phyloP scores from a whole-genome alignment of 64 coral and sea anemone species.

The Trachythela sp. region DNA sequence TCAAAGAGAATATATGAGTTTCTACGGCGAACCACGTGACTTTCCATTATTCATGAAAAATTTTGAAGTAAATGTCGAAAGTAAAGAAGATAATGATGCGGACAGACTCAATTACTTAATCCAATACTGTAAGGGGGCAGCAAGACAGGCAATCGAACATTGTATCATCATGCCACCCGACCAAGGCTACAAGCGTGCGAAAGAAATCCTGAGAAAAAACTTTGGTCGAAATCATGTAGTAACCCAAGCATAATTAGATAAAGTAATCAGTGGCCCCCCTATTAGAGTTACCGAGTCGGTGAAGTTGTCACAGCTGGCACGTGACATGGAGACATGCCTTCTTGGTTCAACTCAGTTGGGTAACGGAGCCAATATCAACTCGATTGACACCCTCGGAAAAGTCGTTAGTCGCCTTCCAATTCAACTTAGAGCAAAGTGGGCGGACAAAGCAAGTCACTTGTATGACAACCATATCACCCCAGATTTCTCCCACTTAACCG shows the following conservation, averaged over 20 bases:
- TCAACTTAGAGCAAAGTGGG: background rate
- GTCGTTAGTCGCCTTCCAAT: background rate
- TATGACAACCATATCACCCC: background rate
- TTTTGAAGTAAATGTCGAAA: constrained; percentile 40
- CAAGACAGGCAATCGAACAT: background rate
- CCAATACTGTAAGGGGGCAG: background rate
- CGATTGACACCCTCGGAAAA: background rate
- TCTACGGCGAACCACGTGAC: background rate
- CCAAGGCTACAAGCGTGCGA: background rate
- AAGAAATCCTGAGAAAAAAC: constrained; percentile 5
- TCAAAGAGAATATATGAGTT: constrained; percentile 36
- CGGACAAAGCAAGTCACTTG: background rate
- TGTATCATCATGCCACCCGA: background rate
- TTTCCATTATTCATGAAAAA: constrained; percentile 23
- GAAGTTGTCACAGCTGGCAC: background rate
- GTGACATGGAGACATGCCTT: background rate
- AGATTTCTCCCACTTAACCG: background rate
- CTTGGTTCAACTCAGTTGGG: background rate
- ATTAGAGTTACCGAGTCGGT: background rate
- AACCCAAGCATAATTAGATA: background rate
- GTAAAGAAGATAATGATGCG: constrained; percentile 11
- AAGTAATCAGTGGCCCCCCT: background rate
- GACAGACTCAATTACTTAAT: background rate
- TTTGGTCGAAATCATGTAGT: background rate
- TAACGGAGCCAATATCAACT: background rate